These are phyloP conservation scores for Oceanodroma leucorhoa DNA, from an alignment of 2,797 vertebrate species.

Conservation along the genomic window DNA sequence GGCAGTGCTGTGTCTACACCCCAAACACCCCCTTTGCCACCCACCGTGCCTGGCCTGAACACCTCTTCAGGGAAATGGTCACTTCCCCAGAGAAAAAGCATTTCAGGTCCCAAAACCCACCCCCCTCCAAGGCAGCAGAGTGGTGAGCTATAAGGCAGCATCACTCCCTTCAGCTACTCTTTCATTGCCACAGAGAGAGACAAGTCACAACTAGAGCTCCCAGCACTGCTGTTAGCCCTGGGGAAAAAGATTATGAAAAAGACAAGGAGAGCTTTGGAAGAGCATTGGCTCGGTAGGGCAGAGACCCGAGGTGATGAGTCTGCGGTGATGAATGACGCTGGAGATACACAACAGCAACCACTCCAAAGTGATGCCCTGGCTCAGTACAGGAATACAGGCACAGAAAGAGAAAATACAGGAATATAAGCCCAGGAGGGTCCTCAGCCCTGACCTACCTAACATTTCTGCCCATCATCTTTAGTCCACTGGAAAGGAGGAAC, in stretches of 20 bases:
- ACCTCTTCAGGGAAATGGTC: not conserved
- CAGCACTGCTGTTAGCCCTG: accelerated
- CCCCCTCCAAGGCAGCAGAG: not conserved
- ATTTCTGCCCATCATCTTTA: not conserved
- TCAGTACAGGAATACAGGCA: not conserved
- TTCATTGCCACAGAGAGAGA: not conserved
- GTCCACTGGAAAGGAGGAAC: not conserved
- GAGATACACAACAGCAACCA: not conserved
- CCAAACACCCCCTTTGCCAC: not conserved
- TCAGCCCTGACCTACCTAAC: not conserved
- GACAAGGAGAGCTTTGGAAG: not conserved
- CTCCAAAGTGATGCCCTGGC: not conserved
- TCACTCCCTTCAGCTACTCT: not conserved
- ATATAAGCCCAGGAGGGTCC: not conserved
- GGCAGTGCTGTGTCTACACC: not conserved
- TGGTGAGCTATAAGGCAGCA: not conserved
- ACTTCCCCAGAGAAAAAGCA: not conserved
- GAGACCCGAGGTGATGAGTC: not conserved
- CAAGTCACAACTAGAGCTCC: not conserved
- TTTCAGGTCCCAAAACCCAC: not conserved
- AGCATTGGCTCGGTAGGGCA: not conserved
- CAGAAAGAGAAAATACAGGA: not conserved
- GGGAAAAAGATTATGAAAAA: not conserved
- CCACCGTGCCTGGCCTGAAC: not conserved
- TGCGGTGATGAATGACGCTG: not conserved